Evolutionary conservation across 2,888 invertebrate genomes (phyloP).

Genomic region (Epirrhoe tristata): DNA sequence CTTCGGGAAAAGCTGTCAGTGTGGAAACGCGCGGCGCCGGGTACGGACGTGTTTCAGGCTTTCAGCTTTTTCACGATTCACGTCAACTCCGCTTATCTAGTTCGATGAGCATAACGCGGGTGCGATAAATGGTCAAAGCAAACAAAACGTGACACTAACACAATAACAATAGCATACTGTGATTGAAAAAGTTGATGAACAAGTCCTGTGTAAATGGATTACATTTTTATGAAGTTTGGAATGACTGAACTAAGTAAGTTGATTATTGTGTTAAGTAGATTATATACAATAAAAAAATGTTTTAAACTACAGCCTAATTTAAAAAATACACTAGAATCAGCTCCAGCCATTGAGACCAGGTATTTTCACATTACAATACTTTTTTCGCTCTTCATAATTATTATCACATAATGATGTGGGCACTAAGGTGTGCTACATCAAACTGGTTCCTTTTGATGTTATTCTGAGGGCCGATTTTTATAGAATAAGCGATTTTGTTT

Average conservation of each 20-base stretch:
- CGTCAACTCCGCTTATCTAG: conserved; percentile 55
- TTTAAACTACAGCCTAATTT: background rate
- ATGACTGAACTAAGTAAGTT: conserved; percentile 78
- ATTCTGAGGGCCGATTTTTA: too few species aligned
- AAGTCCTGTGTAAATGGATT: conserved; percentile 63
- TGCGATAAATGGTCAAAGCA: conserved; percentile 53
- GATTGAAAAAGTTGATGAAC: conserved; percentile 53
- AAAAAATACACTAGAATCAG: background rate
- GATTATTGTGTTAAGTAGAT: background rate
- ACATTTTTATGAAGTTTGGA: conserved; percentile 72
- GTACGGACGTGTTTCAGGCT: conserved; percentile 54
- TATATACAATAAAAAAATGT: background rate
- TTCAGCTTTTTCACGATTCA: conserved; percentile 39
- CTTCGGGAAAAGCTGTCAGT: conserved; percentile 69
- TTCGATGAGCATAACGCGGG: conserved; percentile 60
- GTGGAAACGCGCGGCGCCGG: conserved; percentile 57
- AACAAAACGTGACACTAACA: conserved; percentile 53
- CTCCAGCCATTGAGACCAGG: too few species aligned
- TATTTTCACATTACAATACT: too few species aligned
- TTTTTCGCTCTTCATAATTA: too few species aligned
- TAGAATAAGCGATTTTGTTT: too few species aligned
- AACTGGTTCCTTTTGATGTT: too few species aligned
- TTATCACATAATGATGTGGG: too few species aligned
- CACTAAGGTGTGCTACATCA: too few species aligned
- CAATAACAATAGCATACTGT: conserved; percentile 41